Evolutionary conservation across 2,888 invertebrate species (phyloP), one percentile per base, ranked within the genome.

Genomic region (Euphydryas editha): DNA sequence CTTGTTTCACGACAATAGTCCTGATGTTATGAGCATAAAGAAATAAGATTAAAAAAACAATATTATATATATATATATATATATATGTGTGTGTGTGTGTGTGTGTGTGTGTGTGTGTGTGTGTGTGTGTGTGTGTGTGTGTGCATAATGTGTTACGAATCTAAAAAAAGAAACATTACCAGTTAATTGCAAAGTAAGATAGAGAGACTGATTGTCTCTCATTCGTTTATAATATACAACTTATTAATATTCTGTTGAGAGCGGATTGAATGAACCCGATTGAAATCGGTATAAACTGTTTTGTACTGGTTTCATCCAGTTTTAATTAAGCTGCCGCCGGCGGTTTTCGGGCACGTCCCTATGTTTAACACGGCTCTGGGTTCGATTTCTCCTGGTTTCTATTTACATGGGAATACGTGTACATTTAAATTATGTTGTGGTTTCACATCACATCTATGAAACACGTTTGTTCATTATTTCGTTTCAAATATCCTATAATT

Each of bases 321-420:
- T 39, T 62, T 61, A 37, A 67, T 67, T 62, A 60, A 51, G 18
- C 44, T 24, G 20, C 24, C 49, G 17, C 37, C 24, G 58, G 65
- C 56, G 65, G 60, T 65, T 65, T 59, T 60, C 39, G 59, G 49
- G 49, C 60, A 60, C 60, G 65, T 65, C 39, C 56, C 39, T 8
- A n/a, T 62, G 55, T 60, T 60, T 65, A 37, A 17, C 49, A 56
- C 44, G 65, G 56, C 39, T 60, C 37, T 47, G 18, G 36, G 17
- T 60, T 57, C 49, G 42, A 61, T 61, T 56, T 60, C 20, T 15
- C n/a, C 49, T 8, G 47, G 60, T n/a, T 51, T 18, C 42, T 62
- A 55, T 62, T 62, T 61, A 61, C 55, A 51, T 37, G 46, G 37
- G 24, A 59, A 21, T 55, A 54, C 42, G 61, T 61, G 17, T 61